A percentile compares a stretch with the other conserved stretches of the same genome.
These are phyloP conservation scores for Drosophila truncata DNA, from an alignment of 1,140 invertebrate species.

Conservation along the genomic window DNA sequence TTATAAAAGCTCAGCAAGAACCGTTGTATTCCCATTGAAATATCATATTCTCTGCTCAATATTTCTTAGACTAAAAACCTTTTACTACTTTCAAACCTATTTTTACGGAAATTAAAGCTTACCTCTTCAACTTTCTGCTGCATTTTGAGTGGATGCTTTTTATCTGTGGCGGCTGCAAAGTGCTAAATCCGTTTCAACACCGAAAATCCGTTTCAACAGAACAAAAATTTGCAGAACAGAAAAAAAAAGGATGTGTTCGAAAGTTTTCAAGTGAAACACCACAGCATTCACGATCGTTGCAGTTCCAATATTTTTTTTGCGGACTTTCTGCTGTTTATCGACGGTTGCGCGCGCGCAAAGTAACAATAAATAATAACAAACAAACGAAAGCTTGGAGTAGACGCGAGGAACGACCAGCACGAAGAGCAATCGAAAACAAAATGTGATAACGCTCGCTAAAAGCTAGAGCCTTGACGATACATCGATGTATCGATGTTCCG, in stretches of 20 bases:
- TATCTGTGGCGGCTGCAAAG: constrained; percentile 30
- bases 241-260: constrained; percentile 22
- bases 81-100: background rate
- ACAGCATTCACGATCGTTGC: constrained; percentile 55
- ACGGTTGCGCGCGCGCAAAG: constrained; percentile 41
- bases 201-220: no score
- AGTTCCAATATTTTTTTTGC: constrained; percentile 1
- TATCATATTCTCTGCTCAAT: background rate
- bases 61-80: background rate
- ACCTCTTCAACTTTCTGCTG: constrained; percentile 76
- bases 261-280: constrained; percentile 29
- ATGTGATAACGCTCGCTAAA: constrained; percentile 7
- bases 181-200: constrained; percentile 43
- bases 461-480: no score
- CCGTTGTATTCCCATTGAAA: no score
- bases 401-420: constrained; percentile 63
- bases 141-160: constrained; percentile 44
- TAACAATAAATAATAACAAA: constrained; percentile 37
- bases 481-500: no score
- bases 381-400: constrained; percentile 18
- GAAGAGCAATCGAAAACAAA: constrained; percentile 54
- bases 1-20: background rate
- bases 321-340: constrained; percentile 12
- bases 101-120: background rate
- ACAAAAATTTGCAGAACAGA: constrained; percentile 51